Evolutionary conservation across 2,797 vertebrate species (phyloP).

Genomic region (Simalia tracyae): DNA sequence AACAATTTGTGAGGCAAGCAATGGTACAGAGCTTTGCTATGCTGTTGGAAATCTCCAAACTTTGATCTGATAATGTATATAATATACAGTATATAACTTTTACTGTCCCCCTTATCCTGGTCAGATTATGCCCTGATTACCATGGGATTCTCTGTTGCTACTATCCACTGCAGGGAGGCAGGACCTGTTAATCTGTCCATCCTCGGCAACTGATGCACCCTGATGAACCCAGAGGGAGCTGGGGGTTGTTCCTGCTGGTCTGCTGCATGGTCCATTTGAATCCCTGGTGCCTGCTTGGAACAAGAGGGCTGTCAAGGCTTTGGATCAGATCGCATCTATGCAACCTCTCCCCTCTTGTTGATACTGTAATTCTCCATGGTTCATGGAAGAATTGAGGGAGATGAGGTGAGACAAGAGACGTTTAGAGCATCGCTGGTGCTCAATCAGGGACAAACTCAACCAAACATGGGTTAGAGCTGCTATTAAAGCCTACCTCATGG

Average conservation of each 20-base stretch:
- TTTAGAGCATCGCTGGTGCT: neutral
- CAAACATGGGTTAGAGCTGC: neutral
- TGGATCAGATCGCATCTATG: no score
- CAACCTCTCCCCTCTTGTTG: no score
- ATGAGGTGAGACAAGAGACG: neutral
- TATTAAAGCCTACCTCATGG: neutral
- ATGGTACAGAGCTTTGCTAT: neutral
- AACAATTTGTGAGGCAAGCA: neutral
- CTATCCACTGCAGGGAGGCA: neutral
- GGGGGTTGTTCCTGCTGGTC: neutral
- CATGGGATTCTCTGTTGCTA: neutral
- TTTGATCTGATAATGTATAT: neutral
- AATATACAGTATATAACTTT: neutral
- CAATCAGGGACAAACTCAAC: neutral
- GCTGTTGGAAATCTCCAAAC: neutral
- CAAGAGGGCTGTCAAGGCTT: no score
- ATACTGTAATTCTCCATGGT: no score
- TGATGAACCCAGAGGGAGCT: neutral
- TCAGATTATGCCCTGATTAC: neutral
- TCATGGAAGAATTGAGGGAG: neutral
- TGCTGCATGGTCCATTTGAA: neutral
- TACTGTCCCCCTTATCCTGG: neutral
- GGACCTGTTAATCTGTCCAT: neutral
- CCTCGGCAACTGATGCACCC: neutral
- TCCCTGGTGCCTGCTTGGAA: neutral